These are phyloP conservation scores for Pseudococcus longispinus DNA, from an alignment of 2,888 invertebrate species.

Conservation along the genomic window DNA sequence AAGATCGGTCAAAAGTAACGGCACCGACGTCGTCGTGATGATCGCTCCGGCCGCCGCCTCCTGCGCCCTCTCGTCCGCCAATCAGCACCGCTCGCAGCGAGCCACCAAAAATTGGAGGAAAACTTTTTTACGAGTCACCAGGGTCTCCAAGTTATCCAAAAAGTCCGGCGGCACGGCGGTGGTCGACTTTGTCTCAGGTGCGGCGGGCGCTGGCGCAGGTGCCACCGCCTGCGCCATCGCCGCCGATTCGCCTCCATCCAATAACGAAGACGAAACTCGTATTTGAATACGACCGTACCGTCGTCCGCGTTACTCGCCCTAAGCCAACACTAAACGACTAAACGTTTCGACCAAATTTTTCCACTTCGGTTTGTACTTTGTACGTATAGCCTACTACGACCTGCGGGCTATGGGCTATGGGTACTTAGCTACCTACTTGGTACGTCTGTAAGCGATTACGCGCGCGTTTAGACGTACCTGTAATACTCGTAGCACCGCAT, in stretches of 20 bases:
- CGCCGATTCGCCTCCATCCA: neutral
- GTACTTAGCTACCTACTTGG: too few relatives aligned
- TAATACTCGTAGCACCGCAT: too few relatives aligned
- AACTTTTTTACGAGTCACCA: slow-evolving; percentile 59
- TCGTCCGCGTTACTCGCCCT: too few relatives aligned
- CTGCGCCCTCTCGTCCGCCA: neutral
- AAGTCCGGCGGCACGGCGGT: neutral
- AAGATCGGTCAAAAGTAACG: slow-evolving; percentile 41
- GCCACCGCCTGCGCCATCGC: neutral
- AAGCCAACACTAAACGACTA: too few relatives aligned
- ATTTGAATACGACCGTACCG: neutral
- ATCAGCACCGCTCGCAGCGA: neutral
- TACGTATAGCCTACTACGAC: too few relatives aligned
- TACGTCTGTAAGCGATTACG: too few relatives aligned
- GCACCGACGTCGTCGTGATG: slow-evolving; percentile 58
- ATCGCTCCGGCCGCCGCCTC: slow-evolving; percentile 53
- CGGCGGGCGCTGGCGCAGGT: neutral
- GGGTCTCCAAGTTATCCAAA: slow-evolving; percentile 52
- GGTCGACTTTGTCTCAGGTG: neutral
- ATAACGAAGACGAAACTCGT: slow-evolving; percentile 18
- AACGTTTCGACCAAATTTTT: too few relatives aligned
- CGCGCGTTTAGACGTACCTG: too few relatives aligned
- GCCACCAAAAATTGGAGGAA: slow-evolving; percentile 57
- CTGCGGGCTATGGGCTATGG: too few relatives aligned
- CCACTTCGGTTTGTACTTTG: too few relatives aligned